phyloP scores from a whole-genome alignment of 2,888 invertebrate species.

The Nomada hirtipes region DNA sequence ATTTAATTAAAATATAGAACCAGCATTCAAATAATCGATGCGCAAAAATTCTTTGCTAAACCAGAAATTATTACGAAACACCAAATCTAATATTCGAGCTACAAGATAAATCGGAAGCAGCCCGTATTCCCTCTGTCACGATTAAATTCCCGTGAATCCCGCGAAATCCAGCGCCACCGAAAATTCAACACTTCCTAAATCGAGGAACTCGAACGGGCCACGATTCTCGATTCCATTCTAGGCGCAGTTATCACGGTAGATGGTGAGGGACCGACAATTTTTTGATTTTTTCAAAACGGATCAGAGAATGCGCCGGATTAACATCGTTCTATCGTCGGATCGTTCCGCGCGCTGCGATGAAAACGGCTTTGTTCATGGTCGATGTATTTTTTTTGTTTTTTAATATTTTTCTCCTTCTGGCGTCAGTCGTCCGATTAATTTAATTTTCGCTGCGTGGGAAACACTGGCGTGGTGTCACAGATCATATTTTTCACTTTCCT shows the following conservation, averaged over 20 bases:
- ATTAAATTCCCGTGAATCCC: too few relatives aligned
- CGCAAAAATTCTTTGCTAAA: too few relatives aligned
- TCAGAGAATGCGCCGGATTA: conserved; percentile 56
- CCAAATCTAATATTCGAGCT: too few relatives aligned
- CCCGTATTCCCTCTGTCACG: too few relatives aligned
- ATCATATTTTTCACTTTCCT: conserved; percentile 33
- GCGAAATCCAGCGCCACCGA: conserved; percentile 2
- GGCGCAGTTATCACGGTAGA: conserved; percentile 44
- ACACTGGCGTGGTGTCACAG: conserved; percentile 30
- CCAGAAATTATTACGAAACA: too few relatives aligned
- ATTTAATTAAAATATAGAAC: too few relatives aligned
- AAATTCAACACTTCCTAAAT: background rate
- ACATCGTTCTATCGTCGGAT: conserved; percentile 23
- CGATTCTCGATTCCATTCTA: conserved; percentile 48
- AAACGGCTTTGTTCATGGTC: conserved; percentile 25
- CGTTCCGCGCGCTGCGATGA: conserved; percentile 27
- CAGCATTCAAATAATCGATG: too few relatives aligned
- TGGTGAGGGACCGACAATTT: conserved; percentile 40
- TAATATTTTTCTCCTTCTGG: background rate
- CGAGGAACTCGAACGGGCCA: conserved; percentile 12
- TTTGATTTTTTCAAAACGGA: conserved; percentile 62
- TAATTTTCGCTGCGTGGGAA: conserved; percentile 42
- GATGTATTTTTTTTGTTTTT: background rate
- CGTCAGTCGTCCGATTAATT: conserved; percentile 42
- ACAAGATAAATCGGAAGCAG: too few relatives aligned